Base-by-base conservation (phyloP, 2,888 invertebrate genomes). In the Trichopria drosophilae region DNA sequence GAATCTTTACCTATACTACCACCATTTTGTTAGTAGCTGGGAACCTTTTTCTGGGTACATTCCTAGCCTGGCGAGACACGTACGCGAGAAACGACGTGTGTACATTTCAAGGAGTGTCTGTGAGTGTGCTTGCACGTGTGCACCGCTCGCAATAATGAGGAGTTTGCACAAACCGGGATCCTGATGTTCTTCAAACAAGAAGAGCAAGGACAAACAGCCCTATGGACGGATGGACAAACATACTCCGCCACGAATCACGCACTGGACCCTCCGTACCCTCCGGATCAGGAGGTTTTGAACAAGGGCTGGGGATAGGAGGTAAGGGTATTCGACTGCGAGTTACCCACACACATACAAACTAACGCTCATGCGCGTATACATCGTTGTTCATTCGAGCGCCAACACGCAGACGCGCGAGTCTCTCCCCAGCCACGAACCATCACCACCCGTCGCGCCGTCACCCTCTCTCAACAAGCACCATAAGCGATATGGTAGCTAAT, bases 401-500 rank as follows among this genome's bases (percentile, higher is more conserved):
- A 29, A 51, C 28, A 35, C 46, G 50, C 34, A 44, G 42, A 28
- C 51, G 42, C 47, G 55, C 39, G 56, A 41, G 37, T 10, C 41
- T 43, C 51, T 44, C 54, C 54, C 41, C 50, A 18, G 48, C 50
- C 37, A 44, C 46, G 37, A 47, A 50, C 42, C 49, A 32, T 49
- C 40, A 31, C 24, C 44, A 32, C 53, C 44, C 59, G 51, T 40
- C 39, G 45, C 42, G 43, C 63, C 65, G 59, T 64, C 65, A 59
- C 64, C 61, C 64, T 65, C 69, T 62, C 67, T 67, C 67, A 62
- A 66, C 69, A 67, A 69, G 69, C 9, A 69, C 68, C 68, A 70
- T 70, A 71, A 71, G 72, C 73, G 73, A 73, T 73, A 72, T 71
- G 69, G 68, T 69, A 67, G 73, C 73, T 70, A 73, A 73, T 73